Conservation (phyloP, 2,113 vertebrate genomes). For the Muscicapa adusta region DNA sequence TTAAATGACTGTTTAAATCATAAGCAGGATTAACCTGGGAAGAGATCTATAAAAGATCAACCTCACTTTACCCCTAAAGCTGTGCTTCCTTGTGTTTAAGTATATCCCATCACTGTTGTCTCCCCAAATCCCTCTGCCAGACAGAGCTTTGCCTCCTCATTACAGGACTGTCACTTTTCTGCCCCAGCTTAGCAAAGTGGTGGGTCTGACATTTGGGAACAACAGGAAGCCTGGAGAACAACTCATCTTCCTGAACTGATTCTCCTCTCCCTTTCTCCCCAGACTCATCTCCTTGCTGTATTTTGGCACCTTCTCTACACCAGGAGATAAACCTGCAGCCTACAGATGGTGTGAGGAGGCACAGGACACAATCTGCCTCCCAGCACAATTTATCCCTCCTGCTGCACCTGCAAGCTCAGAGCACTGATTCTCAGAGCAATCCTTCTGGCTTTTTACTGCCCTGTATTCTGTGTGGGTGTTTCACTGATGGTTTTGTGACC, state of each 20-base stretch:
- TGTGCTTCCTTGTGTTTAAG: background rate
- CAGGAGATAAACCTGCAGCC: background rate
- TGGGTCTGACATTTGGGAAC: background rate
- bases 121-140: background rate
- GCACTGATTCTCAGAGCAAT: background rate
- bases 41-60: slow-evolving; percentile 6
- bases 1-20: slow-evolving; percentile 5
- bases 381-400: background rate
- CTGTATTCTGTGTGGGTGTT: background rate
- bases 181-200: background rate
- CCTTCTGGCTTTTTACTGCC: background rate
- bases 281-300: background rate
- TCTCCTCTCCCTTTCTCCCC: background rate
- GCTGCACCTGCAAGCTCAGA: background rate
- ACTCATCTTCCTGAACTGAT: background rate
- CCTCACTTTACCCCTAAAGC: background rate
- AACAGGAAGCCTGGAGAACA: background rate
- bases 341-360: background rate
- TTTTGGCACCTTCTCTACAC: background rate
- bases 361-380: background rate
- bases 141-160: background rate
- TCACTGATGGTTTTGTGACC: background rate
- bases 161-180: background rate
- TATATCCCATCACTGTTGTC: background rate
- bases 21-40: slow-evolving; percentile 22